Percentiles rank a stretch among this genome's conserved stretches.
Evolutionary conservation across 2,113 vertebrate species (phyloP).

Genomic region (Hippoglossus stenolepis): DNA sequence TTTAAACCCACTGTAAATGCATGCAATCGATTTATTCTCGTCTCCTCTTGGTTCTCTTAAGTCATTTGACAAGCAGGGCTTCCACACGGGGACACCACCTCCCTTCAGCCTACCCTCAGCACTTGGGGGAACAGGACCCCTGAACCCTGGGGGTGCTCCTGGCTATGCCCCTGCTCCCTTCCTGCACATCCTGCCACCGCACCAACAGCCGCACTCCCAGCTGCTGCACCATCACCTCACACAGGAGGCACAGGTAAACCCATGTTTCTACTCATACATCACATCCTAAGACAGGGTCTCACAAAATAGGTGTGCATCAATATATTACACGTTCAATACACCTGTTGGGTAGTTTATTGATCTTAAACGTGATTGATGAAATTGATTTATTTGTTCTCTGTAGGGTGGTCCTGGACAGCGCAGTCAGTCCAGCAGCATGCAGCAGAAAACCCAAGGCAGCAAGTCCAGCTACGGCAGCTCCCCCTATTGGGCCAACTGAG

Average conservation of each 20-base stretch:
- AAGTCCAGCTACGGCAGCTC: constrained; percentile 85
- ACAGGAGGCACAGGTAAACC: constrained; percentile 82
- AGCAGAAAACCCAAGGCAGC: constrained; percentile 84
- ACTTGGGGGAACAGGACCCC: constrained; percentile 89
- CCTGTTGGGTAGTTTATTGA: not conserved
- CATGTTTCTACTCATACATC: not conserved
- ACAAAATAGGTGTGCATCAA: not conserved
- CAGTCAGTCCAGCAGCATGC: constrained; percentile 83
- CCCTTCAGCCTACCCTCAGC: constrained; percentile 96
- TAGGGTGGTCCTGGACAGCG: constrained; percentile 82
- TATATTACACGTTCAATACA: too few species aligned
- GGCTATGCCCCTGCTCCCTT: constrained; percentile 92
- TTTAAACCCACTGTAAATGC: too few species aligned
- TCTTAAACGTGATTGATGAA: not conserved
- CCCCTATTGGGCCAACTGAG: constrained; percentile 85
- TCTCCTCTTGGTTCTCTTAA: constrained; percentile 53
- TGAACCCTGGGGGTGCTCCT: constrained; percentile 90
- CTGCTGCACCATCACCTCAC: constrained; percentile 90
- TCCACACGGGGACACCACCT: constrained; percentile 93
- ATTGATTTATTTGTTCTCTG: not conserved
- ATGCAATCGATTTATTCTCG: not conserved
- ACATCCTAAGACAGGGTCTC: not conserved
- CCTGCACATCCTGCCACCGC: constrained; percentile 93
- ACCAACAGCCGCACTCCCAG: constrained; percentile 97
- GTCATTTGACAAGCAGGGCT: constrained; percentile 98